Evolutionary conservation across 2,797 vertebrate genomes (phyloP).

Genomic region (Protonibea diacanthus): DNA sequence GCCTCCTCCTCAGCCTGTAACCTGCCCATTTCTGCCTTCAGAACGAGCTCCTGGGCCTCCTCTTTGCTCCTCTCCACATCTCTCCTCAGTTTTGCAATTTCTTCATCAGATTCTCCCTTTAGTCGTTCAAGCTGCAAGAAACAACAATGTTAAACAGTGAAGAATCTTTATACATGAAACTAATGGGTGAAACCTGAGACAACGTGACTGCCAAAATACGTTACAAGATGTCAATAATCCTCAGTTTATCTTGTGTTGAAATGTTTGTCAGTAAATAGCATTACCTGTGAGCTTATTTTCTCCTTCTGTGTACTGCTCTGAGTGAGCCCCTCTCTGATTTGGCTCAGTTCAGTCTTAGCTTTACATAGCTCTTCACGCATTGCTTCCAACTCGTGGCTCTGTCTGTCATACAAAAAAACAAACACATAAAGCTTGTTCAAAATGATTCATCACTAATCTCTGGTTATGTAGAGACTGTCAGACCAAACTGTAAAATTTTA

Average conservation of each 20-base stretch:
- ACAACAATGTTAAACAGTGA: constrained; percentile 18
- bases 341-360: constrained; percentile 72
- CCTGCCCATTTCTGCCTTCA: constrained; percentile 68
- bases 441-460: constrained; percentile 10
- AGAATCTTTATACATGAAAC: constrained; percentile 1
- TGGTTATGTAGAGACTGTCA: background rate
- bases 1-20: constrained; percentile 67
- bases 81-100: constrained; percentile 69
- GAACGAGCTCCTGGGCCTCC: constrained; percentile 64
- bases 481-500: background rate
- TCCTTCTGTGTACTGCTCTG: constrained; percentile 71
- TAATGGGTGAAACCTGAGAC: constrained; percentile 12
- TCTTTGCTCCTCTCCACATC: constrained; percentile 64
- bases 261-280: constrained; percentile 63
- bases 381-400: constrained; percentile 75
- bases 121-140: constrained; percentile 73
- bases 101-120: constrained; percentile 69
- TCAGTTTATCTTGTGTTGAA: constrained; percentile 50
- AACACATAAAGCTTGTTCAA: constrained; percentile 21
- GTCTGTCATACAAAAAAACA: constrained; percentile 68
- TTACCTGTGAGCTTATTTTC: constrained; percentile 78
- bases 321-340: constrained; percentile 65
- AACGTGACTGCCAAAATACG: constrained; percentile 12
- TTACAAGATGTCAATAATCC: constrained; percentile 32
- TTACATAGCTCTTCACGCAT: constrained; percentile 69